A percentile compares a stretch with the other conserved stretches of the same genome.
Conservation (phyloP, 2,113 vertebrate species). For the Boulengeromyrus knoepffleri region DNA sequence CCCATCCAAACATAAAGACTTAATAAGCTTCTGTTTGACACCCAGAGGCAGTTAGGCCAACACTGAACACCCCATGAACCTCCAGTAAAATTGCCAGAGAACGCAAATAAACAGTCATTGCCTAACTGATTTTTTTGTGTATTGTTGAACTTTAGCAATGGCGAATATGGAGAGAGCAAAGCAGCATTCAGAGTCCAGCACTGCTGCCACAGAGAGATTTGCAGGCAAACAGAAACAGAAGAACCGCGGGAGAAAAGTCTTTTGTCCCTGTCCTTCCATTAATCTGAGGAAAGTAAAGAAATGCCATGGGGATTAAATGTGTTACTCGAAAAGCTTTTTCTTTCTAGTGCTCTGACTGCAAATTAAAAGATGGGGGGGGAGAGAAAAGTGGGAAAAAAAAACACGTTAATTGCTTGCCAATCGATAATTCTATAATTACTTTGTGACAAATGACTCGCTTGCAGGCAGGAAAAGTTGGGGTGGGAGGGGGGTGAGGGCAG, state of each 20-base stretch:
- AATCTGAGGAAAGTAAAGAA: constrained; percentile 61
- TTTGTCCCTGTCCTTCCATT: constrained; percentile 60
- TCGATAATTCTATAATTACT: constrained; percentile 78
- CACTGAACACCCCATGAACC: background rate
- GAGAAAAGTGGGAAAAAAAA: constrained; percentile 46
- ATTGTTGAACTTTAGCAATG: background rate
- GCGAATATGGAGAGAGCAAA: background rate
- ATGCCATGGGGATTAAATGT: constrained; percentile 64
- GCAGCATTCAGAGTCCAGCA: background rate
- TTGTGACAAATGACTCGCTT: constrained; percentile 71
- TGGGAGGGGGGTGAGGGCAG: background rate
- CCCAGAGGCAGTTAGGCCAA: background rate
- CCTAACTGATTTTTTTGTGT: background rate
- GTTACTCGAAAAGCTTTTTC: constrained; percentile 50
- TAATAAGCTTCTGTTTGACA: background rate
- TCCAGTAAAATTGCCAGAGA: background rate
- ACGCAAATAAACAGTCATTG: background rate
- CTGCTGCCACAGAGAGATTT: constrained; percentile 37
- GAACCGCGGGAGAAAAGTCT: constrained; percentile 20
- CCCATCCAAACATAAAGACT: background rate
- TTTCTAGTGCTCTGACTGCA: constrained; percentile 51
- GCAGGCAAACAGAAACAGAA: constrained; percentile 36
- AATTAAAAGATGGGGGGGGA: constrained; percentile 58
- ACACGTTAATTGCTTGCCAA: constrained; percentile 68
- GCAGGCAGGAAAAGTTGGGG: constrained; percentile 25